Percentiles rank a stretch among this genome's conserved stretches.
These are phyloP conservation scores for Dryas iulia DNA, from an alignment of 1,140 invertebrate species.

Conservation along the genomic window DNA sequence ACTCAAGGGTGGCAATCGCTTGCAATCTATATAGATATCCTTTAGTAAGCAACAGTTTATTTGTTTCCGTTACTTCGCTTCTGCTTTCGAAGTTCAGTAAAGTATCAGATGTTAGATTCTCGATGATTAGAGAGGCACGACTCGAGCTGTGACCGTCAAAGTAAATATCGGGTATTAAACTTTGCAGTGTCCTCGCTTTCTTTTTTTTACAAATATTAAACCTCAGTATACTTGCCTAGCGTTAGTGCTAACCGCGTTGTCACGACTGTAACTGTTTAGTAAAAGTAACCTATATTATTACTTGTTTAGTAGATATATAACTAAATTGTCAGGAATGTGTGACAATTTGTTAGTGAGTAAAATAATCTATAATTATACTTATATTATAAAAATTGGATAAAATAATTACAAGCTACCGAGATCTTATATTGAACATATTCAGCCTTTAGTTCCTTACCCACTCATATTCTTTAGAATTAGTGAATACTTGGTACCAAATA, in stretches of 20 bases:
- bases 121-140: slow-evolving; percentile 66
- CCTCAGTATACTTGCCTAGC: slow-evolving; percentile 27
- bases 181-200: slow-evolving; percentile 40
- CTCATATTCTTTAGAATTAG: too few relatives aligned
- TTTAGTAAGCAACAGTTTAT: slow-evolving; percentile 65
- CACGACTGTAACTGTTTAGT: slow-evolving; percentile 43
- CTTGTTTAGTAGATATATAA: not conserved
- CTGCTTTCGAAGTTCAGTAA: slow-evolving; percentile 56
- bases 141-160: slow-evolving; percentile 43
- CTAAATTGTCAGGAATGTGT: not conserved
- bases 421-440: too few relatives aligned
- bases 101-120: slow-evolving; percentile 61
- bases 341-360: not conserved
- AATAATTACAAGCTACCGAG: not conserved
- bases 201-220: slow-evolving; percentile 55
- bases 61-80: slow-evolving; percentile 67
- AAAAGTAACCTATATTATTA: slow-evolving; percentile 17
- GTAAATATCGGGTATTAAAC: slow-evolving; percentile 46
- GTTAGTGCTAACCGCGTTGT: slow-evolving; percentile 47
- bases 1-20: slow-evolving; percentile 38
- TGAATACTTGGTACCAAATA: too few relatives aligned
- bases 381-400: too few relatives aligned
- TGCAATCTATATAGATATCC: slow-evolving; percentile 42
- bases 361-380: not conserved
- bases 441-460: too few relatives aligned